phyloP scores from a whole-genome alignment of 2,797 vertebrate species.

The Cyprinella venusta region DNA sequence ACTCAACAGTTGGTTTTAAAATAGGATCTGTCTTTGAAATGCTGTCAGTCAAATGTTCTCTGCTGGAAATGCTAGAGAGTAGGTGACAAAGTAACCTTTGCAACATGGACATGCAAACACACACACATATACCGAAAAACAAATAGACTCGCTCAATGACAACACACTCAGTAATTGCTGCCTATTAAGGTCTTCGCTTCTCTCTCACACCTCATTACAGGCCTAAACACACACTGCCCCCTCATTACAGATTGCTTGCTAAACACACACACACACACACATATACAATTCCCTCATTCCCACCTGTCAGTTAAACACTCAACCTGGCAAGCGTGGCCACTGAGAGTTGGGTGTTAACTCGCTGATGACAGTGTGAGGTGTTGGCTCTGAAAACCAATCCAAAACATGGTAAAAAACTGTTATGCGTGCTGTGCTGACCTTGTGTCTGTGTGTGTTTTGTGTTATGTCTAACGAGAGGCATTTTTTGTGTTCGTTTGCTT shows the following conservation, averaged over 20 bases:
- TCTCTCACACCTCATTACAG: constrained; percentile 77
- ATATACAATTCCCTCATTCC: constrained; percentile 74
- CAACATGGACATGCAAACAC: constrained; percentile 57
- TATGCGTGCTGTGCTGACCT: background rate
- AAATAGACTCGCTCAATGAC: constrained; percentile 66
- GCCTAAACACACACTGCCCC: constrained; percentile 63
- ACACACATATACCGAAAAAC: constrained; percentile 16
- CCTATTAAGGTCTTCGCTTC: constrained; percentile 74
- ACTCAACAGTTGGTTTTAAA: constrained; percentile 2
- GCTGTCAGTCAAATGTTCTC: constrained; percentile 53
- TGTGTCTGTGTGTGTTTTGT: constrained; percentile 15
- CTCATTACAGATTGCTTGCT: constrained; percentile 60
- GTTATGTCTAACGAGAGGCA: constrained; percentile 6
- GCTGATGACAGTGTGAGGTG: constrained; percentile 56
- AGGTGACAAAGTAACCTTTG: constrained; percentile 74
- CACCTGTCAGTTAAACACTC: constrained; percentile 77
- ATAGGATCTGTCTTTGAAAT: constrained; percentile 50
- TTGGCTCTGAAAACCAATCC: constrained; percentile 30
- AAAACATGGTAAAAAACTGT: constrained; percentile 19
- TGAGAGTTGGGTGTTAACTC: constrained; percentile 70
- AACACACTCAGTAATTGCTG: constrained; percentile 80
- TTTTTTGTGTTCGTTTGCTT: background rate
- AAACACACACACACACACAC: constrained; percentile 56
- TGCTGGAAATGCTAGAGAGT: constrained; percentile 49
- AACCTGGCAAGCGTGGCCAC: constrained; percentile 65